Evolutionary conservation across 2,797 vertebrate species (phyloP).

Genomic region (Gouania willdenowi): DNA sequence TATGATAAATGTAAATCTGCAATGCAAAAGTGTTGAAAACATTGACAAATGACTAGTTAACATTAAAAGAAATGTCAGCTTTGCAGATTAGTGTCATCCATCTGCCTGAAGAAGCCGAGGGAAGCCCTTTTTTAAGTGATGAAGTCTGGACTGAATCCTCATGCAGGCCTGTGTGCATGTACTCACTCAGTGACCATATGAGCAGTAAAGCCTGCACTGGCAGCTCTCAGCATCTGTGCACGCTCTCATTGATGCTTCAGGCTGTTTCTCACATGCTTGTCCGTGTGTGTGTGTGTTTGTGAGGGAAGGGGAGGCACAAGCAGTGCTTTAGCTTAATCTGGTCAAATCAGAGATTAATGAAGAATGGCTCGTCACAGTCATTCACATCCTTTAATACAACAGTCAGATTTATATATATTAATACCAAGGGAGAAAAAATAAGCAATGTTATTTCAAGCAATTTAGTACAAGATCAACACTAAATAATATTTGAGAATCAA

Average conservation of each 20-base stretch:
- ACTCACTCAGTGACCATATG: background rate
- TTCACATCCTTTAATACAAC: too few relatives aligned
- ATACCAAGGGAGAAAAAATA: too few relatives aligned
- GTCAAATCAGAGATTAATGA: constrained; percentile 13
- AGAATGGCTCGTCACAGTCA: too few relatives aligned
- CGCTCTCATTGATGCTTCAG: constrained; percentile 17
- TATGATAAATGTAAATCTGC: too few relatives aligned
- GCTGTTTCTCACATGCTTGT: constrained; percentile 38
- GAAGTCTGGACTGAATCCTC: constrained; percentile 18
- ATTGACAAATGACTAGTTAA: constrained; percentile 11
- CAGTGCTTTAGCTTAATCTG: constrained; percentile 25
- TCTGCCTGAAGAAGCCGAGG: constrained; percentile 16
- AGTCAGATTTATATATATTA: too few relatives aligned
- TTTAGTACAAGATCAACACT: too few relatives aligned
- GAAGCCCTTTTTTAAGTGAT: constrained; percentile 14
- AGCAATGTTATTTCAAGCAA: too few relatives aligned
- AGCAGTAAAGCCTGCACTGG: constrained; percentile 36
- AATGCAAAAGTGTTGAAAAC: too few relatives aligned
- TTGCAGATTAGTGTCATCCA: constrained; percentile 19
- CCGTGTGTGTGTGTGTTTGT: constrained; percentile 17
- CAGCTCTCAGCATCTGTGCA: constrained; percentile 46
- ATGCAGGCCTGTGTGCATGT: background rate
- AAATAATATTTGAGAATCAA: too few relatives aligned
- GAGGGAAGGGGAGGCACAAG: background rate
- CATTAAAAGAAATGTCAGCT: constrained; percentile 4